A percentile compares a stretch with the other conserved stretches of the same genome.
Evolutionary conservation across 2,113 vertebrate genomes (phyloP).

Genomic region (Cephalopholis sonnerati): DNA sequence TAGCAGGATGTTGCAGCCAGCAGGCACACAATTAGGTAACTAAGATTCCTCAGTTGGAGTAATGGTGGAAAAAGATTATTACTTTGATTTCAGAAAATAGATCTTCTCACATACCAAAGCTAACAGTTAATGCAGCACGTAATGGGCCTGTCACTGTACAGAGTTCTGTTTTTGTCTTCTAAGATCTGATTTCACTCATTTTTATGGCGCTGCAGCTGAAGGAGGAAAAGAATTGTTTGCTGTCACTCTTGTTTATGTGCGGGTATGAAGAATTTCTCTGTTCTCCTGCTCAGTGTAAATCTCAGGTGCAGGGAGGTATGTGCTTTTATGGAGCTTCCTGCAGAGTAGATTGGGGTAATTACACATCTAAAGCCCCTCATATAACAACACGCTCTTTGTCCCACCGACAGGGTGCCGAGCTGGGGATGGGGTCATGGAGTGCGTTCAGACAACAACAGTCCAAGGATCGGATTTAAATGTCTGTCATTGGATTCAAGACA

Average conservation of each 20-base stretch:
- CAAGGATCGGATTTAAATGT: conserved; percentile 39
- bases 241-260: conserved; percentile 42
- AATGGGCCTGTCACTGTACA: conserved; percentile 8
- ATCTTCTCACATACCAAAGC: conserved; percentile 1
- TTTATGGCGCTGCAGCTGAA: background rate
- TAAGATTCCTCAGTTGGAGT: conserved; percentile 18
- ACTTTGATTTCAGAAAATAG: conserved; percentile 26
- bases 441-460: conserved; percentile 12
- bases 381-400: conserved; percentile 67
- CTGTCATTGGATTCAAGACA: conserved; percentile 1
- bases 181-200: conserved; percentile 9
- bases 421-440: conserved; percentile 53
- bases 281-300: conserved; percentile 31
- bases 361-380: conserved; percentile 63
- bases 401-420: conserved; percentile 42
- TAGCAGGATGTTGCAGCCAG: conserved; percentile 46
- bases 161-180: background rate
- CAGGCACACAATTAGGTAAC: conserved; percentile 33
- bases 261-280: conserved; percentile 35
- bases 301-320: conserved; percentile 60
- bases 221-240: conserved; percentile 13
- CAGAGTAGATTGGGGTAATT: conserved; percentile 70
- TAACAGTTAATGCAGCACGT: conserved; percentile 35
- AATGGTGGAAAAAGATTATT: conserved; percentile 8
- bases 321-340: conserved; percentile 71